Conservation (phyloP, 1,140 invertebrate species). For the Ceratitis capitata region DNA sequence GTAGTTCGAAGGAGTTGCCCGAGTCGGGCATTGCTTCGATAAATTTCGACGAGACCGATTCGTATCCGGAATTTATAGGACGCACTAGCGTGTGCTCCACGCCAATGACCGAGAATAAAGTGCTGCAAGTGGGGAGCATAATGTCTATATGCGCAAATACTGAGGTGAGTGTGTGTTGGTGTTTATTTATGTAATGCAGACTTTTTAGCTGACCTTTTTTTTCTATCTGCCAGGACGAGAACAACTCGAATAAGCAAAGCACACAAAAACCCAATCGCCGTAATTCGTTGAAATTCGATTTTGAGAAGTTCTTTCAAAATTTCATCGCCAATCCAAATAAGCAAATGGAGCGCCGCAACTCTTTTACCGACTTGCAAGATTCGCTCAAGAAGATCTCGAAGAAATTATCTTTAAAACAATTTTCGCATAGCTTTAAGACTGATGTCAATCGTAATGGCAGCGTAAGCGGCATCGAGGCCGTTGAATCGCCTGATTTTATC, state of each 20-base stretch:
- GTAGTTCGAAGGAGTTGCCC: conserved; percentile 68
- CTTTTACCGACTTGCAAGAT: conserved; percentile 69
- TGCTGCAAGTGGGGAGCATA: conserved; percentile 75
- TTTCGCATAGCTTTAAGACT: conserved; percentile 52
- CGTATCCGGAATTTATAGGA: conserved; percentile 69
- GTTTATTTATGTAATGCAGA: not conserved
- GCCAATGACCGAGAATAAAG: conserved; percentile 77
- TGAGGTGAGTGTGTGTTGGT: conserved; percentile 46
- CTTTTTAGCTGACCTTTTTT: not conserved
- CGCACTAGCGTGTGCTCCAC: conserved; percentile 79
- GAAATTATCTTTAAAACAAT: conserved; percentile 65
- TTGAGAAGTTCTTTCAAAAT: conserved; percentile 62
- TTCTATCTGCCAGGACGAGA: conserved; percentile 43
- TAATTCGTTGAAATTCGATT: conserved; percentile 52
- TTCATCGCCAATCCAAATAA: conserved; percentile 61
- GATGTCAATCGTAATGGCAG: conserved; percentile 60
- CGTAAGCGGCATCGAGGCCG: conserved; percentile 45
- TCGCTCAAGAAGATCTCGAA: conserved; percentile 68
- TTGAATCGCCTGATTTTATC: conserved; percentile 56
- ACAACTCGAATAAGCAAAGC: conserved; percentile 41
- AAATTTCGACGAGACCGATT: conserved; percentile 63
- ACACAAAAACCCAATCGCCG: not conserved
- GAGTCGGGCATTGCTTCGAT: conserved; percentile 66
- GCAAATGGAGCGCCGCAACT: conserved; percentile 58
- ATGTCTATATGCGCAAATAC: conserved; percentile 73